phyloP scores from a whole-genome alignment of 2,113 vertebrate species.

The Ascaphus truei region DNA sequence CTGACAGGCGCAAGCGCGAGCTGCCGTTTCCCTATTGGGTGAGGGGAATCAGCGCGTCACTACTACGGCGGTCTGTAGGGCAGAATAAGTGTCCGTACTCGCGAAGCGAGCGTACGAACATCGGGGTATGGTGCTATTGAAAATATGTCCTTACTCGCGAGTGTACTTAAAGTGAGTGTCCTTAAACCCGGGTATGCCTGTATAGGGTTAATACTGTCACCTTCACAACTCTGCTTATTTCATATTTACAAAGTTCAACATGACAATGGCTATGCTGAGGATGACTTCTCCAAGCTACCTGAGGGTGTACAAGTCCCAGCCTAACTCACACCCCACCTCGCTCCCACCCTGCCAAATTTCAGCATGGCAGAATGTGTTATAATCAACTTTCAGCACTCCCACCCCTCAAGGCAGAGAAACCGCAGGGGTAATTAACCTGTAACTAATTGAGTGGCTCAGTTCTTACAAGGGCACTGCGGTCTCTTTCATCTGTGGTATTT shows the following conservation, averaged over 20 bases:
- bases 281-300: neutral
- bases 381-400: neutral
- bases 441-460: neutral
- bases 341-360: neutral
- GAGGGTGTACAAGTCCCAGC: neutral
- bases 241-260: neutral
- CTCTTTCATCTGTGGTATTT: too few relatives aligned
- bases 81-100: too few relatives aligned
- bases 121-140: too few relatives aligned
- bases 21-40: too few relatives aligned
- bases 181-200: too few relatives aligned
- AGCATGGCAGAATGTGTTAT: neutral
- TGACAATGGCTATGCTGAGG: neutral
- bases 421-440: conserved; percentile 8
- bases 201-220: too few relatives aligned
- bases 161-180: too few relatives aligned
- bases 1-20: too few relatives aligned
- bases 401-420: neutral
- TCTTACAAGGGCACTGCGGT: neutral
- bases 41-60: too few relatives aligned
- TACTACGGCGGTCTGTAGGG: too few relatives aligned
- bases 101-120: too few relatives aligned
- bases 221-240: neutral
- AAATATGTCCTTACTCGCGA: too few relatives aligned
- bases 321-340: neutral